Conservation (phyloP, 2,888 invertebrate species). For the Caenorhabditis doughertyi region DNA sequence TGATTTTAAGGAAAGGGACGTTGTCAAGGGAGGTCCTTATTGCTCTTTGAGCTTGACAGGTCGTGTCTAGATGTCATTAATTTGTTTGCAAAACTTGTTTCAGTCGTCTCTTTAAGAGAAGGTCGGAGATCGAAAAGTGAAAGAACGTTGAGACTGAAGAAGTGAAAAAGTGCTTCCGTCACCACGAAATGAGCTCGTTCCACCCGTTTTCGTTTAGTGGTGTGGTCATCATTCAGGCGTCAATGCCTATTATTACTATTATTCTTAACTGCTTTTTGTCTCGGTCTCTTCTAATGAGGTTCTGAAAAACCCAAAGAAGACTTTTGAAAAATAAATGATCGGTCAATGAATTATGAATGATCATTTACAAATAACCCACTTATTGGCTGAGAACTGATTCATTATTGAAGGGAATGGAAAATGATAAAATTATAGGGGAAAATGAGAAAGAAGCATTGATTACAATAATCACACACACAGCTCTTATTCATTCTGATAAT, state of each 20-base stretch:
- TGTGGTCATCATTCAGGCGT: slow-evolving; percentile 31
- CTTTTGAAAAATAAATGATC: slow-evolving; percentile 6
- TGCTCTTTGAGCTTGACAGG: slow-evolving; percentile 51
- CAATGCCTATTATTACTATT: slow-evolving; percentile 53
- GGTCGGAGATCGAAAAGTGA: slow-evolving; percentile 40
- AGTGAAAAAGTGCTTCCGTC: slow-evolving; percentile 18
- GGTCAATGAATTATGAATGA: slow-evolving; percentile 26
- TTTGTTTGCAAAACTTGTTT: slow-evolving; percentile 23
- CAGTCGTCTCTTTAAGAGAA: slow-evolving; percentile 9
- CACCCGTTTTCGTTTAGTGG: slow-evolving; percentile 25
- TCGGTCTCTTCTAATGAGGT: slow-evolving; percentile 41
- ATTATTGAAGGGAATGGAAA: not conserved
- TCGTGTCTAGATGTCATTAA: slow-evolving; percentile 26
- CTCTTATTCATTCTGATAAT: slow-evolving; percentile 39
- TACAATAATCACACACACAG: too few species aligned
- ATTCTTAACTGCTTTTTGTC: slow-evolving; percentile 34
- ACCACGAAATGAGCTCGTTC: slow-evolving; percentile 33
- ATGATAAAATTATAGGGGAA: slow-evolving; percentile 7
- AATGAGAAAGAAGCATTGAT: not conserved
- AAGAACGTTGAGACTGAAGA: not conserved
- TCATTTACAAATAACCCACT: slow-evolving; percentile 9
- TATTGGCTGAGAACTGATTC: not conserved
- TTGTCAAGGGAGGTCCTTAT: slow-evolving; percentile 38
- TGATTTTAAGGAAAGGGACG: not conserved
- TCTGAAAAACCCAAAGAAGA: slow-evolving; percentile 13